Percentiles rank a stretch among this genome's conserved stretches.
Evolutionary conservation across 2,888 invertebrate genomes (phyloP).

Genomic region (Mythimna loreyi): DNA sequence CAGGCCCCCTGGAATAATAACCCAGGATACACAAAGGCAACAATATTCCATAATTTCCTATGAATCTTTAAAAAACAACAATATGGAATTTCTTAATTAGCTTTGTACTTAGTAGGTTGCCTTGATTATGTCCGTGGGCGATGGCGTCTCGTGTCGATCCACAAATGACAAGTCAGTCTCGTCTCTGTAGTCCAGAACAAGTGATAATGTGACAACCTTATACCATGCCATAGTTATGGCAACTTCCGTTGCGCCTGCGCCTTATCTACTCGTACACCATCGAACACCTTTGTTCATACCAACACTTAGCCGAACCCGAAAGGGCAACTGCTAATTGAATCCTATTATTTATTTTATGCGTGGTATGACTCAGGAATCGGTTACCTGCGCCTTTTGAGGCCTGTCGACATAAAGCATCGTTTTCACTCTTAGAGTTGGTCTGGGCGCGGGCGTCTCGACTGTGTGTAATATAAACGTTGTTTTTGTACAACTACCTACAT

Average conservation of each 20-base stretch:
- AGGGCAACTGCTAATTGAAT: constrained; percentile 78
- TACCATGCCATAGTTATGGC: constrained; percentile 69
- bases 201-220: constrained; percentile 54
- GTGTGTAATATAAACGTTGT: constrained; percentile 58
- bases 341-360: constrained; percentile 77
- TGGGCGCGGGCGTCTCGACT: constrained; percentile 20
- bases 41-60: background rate
- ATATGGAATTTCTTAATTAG: constrained; percentile 33
- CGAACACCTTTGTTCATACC: constrained; percentile 80
- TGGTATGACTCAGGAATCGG: constrained; percentile 70
- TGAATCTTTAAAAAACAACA: background rate
- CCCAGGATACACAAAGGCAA: too few relatives aligned
- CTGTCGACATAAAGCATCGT: constrained; percentile 45
- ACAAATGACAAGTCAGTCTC: constrained; percentile 1
- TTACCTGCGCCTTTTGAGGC: constrained; percentile 62
- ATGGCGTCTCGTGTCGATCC: constrained; percentile 15
- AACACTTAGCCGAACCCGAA: constrained; percentile 77
- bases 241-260: constrained; percentile 78
- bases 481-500: constrained; percentile 67
- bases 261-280: constrained; percentile 73
- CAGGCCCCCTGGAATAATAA: too few relatives aligned
- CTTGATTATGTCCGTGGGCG: constrained; percentile 18
- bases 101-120: constrained; percentile 37
- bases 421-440: constrained; percentile 47
- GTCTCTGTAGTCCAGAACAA: constrained; percentile 23